phyloP scores from a whole-genome alignment of 2,113 vertebrate genomes.

The Rhinolophus ferrumequinum region DNA sequence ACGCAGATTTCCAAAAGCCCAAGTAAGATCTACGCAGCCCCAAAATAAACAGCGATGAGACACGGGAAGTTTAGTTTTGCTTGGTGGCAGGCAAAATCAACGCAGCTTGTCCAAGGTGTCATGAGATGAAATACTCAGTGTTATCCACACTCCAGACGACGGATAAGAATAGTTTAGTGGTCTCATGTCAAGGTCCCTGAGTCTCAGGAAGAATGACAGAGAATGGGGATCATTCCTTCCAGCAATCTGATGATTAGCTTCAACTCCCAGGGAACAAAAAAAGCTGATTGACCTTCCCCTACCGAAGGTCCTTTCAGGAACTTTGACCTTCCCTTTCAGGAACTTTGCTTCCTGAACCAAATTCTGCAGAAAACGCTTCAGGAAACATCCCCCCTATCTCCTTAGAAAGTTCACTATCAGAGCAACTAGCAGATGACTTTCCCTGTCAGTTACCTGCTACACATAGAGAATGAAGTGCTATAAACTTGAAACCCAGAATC shows the following conservation, averaged over 20 bases:
- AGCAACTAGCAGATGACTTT: not conserved
- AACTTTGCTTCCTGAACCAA: not conserved
- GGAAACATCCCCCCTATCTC: not conserved
- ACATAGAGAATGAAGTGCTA: not conserved
- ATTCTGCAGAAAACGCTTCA: not conserved
- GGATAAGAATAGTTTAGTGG: not conserved
- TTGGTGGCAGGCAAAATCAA: conserved; percentile 57
- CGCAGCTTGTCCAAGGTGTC: not conserved
- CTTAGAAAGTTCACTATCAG: not conserved
- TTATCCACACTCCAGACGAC: not conserved
- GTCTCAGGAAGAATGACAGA: conserved; percentile 58
- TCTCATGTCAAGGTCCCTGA: conserved; percentile 5
- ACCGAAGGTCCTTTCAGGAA: no score
- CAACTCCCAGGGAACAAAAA: not conserved
- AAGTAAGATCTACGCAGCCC: conserved; percentile 29
- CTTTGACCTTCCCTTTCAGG: no score
- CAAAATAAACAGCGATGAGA: conserved; percentile 72
- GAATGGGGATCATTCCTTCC: not conserved
- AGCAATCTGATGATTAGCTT: not conserved
- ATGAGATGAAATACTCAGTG: conserved; percentile 42
- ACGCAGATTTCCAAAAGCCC: conserved; percentile 6
- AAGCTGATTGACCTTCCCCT: not conserved
- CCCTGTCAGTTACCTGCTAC: not conserved
- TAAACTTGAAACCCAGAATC: not conserved
- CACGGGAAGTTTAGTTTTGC: conserved; percentile 66